Base-by-base conservation (phyloP, 2,888 invertebrate genomes). In the Leptinotarsa peninsularis region DNA sequence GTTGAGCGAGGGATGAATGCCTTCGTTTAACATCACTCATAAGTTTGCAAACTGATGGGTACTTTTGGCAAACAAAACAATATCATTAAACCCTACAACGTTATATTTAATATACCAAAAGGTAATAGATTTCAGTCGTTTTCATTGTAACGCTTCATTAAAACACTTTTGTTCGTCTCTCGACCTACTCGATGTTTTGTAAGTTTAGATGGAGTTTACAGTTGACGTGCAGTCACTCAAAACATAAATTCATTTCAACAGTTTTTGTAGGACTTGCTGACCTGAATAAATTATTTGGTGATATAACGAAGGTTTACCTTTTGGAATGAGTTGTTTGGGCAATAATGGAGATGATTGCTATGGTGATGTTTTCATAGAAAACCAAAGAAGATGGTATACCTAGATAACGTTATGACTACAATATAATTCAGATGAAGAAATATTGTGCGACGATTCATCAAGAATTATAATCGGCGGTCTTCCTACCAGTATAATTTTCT, bases 21-120 rank as follows among this genome's bases (percentile, higher is more conserved):
- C 50, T 60, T 66, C 74, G 66, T 72, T 72, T 70, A 74, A 71
- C 75, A 72, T 73, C 72, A 78, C 78, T 74, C 75, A 72, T 74
- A 70, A 78, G 76, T 78, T 74, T 70, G 70, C 73, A 70, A 78
- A 78, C 78, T 74, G 70, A 76, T 76, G 73, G 72, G 73, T 70
- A 73, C 73, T 74, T 76, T 76, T 54, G 67, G 72, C 74, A 67
- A 67, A 75, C 75, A 79, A 73, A 79, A 76, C 77, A 73, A 70
- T 79, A 77, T 77, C 77, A 79, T 79, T 73, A 77, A 72, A 79
- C 77, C 74, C 77, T 77, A 78, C 76, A 76, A 76, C 74, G 76
- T 77, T 71, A 75, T 75, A 78, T 73, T 78, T 75, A 72, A 74
- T 71, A 71, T 63, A 71, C 77, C 69, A 60, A 33, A 63, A 74